Evolutionary conservation across 2,113 vertebrate species (phyloP).

Genomic region (Syngnathus typhle): DNA sequence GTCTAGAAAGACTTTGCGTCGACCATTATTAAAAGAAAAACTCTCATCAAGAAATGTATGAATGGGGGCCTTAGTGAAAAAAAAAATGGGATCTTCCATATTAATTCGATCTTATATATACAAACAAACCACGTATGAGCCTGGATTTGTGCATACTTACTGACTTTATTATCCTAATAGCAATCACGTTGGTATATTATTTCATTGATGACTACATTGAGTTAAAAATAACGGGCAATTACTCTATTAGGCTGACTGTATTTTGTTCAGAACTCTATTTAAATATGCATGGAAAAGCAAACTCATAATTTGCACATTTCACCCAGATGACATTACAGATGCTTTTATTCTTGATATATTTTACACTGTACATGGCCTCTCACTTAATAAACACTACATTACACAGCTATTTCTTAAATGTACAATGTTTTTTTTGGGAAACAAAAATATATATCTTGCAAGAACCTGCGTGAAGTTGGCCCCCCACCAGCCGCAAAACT

Average conservation of each 20-base stretch:
- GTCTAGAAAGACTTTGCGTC: constrained; percentile 9
- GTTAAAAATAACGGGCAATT: neutral
- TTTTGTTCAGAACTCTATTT: neutral
- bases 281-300: neutral
- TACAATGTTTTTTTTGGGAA: constrained; percentile 59
- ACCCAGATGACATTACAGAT: constrained; percentile 56
- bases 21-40: neutral
- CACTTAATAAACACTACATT: constrained; percentile 76
- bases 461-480: too few species aligned
- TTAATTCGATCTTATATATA: too few species aligned
- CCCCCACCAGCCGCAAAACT: too few species aligned
- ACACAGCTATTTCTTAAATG: constrained; percentile 69
- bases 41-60: neutral
- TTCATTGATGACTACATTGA: too few species aligned
- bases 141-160: neutral
- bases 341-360: constrained; percentile 68
- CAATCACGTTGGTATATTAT: too few species aligned
- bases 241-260: neutral
- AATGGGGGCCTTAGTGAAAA: too few species aligned
- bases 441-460: constrained; percentile 70
- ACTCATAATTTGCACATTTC: constrained; percentile 10
- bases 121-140: neutral
- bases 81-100: too few species aligned
- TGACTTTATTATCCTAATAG: neutral
- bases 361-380: constrained; percentile 77